Percentiles rank a stretch among this genome's conserved stretches.
Conservation (phyloP, 2,888 invertebrate genomes). For the Aleiodes leptofemur region DNA sequence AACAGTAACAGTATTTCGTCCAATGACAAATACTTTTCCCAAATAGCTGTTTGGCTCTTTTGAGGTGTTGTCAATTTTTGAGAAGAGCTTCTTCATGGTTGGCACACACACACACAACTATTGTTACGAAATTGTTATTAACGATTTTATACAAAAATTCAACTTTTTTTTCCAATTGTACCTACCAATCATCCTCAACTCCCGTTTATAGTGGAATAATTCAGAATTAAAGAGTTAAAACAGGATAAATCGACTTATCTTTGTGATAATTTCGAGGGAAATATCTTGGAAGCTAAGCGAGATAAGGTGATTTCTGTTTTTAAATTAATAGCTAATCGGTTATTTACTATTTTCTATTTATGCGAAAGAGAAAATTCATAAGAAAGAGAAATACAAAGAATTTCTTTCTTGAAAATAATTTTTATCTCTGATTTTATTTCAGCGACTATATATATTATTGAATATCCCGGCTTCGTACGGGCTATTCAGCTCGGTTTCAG, state of each 20-base stretch:
- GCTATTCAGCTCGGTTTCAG: slow-evolving; percentile 55
- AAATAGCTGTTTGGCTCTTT: slow-evolving; percentile 84
- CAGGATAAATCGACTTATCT: too few species aligned
- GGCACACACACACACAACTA: slow-evolving; percentile 61
- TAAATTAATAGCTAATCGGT: not conserved
- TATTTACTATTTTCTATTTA: slow-evolving; percentile 46
- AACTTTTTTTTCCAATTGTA: too few species aligned
- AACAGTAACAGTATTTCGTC: slow-evolving; percentile 85
- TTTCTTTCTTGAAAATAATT: slow-evolving; percentile 16
- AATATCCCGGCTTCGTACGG: slow-evolving; percentile 48
- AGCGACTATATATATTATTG: slow-evolving; percentile 24
- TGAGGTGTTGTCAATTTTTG: slow-evolving; percentile 81
- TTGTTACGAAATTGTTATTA: too few species aligned
- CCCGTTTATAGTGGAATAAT: too few species aligned
- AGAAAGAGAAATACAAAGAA: slow-evolving; percentile 24
- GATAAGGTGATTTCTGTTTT: not conserved
- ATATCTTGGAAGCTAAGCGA: too few species aligned
- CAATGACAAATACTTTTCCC: slow-evolving; percentile 88
- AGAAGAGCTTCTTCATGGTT: slow-evolving; percentile 89
- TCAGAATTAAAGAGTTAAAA: too few species aligned
- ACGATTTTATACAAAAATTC: too few species aligned
- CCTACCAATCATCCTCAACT: too few species aligned
- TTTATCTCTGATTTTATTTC: slow-evolving; percentile 4
- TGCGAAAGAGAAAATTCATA: slow-evolving; percentile 7
- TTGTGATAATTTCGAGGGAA: too few species aligned